These are phyloP conservation scores for Smittia sp. DNA, from an alignment of 2,888 invertebrate species.

Conservation along the genomic window DNA sequence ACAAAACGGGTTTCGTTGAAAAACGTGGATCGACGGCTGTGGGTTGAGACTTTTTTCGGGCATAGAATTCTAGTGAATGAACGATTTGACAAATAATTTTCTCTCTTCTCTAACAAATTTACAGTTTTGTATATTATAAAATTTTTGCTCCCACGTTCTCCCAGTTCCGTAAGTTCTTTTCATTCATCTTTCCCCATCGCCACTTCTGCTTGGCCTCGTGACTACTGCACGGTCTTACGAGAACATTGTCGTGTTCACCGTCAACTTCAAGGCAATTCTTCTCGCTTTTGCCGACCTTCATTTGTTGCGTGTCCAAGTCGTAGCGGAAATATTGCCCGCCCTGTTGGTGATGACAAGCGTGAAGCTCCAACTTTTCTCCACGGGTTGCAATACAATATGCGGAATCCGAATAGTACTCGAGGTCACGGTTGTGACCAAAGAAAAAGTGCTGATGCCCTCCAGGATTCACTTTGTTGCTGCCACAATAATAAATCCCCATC, in stretches of 20 bases:
- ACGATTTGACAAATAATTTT: background rate
- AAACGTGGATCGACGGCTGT: background rate
- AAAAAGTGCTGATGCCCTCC: conserved; percentile 48
- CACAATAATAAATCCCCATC: conserved; percentile 49
- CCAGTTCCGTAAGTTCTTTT: conserved; percentile 23
- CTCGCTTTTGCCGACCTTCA: background rate
- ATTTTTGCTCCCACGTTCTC: conserved; percentile 14
- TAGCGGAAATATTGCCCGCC: conserved; percentile 94
- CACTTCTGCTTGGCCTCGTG: conserved; percentile 21
- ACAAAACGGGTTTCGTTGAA: conserved; percentile 3
- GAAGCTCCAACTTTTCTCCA: conserved; percentile 57
- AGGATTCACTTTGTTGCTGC: conserved; percentile 46
- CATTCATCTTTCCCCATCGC: conserved; percentile 31
- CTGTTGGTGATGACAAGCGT: conserved; percentile 82
- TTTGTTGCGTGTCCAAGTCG: conserved; percentile 50
- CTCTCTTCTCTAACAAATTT: background rate
- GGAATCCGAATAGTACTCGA: conserved; percentile 55
- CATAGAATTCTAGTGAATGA: conserved; percentile 27
- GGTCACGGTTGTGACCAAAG: conserved; percentile 47
- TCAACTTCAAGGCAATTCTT: conserved; percentile 24
- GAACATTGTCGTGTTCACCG: conserved; percentile 13
- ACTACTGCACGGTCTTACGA: background rate
- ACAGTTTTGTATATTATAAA: conserved; percentile 4
- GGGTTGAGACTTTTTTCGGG: conserved; percentile 24
- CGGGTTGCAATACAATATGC: conserved; percentile 83